These are phyloP conservation scores for Oreochromis niloticus DNA, from an alignment of 2,113 vertebrate species.

Conservation along the genomic window DNA sequence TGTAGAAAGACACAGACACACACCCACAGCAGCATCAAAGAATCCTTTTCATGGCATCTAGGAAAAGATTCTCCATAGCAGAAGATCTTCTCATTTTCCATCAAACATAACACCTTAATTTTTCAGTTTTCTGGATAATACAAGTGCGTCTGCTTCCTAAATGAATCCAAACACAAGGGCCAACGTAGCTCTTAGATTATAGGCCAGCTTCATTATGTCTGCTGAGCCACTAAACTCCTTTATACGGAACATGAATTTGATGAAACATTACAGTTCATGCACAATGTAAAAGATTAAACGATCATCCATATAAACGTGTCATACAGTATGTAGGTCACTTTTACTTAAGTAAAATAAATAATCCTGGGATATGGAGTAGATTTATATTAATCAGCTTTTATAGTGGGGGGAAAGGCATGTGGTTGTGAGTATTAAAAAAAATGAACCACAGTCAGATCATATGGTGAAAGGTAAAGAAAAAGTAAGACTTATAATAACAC, in stretches of 20 bases:
- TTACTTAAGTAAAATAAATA: neutral
- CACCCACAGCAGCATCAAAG: neutral
- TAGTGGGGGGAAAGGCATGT: neutral
- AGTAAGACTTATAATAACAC: neutral
- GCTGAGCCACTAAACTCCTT: neutral
- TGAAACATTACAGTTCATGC: neutral
- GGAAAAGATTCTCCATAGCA: neutral
- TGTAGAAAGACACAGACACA: neutral
- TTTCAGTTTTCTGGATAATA: neutral
- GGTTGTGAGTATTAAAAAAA: neutral
- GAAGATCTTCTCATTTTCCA: neutral
- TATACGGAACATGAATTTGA: neutral
- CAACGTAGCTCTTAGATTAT: neutral
- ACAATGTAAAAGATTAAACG: constrained; percentile 34
- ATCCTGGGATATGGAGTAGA: neutral
- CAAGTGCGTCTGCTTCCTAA: neutral
- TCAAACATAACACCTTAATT: neutral
- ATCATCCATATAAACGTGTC: constrained; percentile 24
- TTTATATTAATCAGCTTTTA: neutral
- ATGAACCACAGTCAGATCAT: neutral
- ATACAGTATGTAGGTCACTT: constrained; percentile 47
- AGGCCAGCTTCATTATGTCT: neutral
- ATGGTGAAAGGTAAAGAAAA: neutral
- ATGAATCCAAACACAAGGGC: neutral
- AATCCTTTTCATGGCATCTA: neutral